Conservation (phyloP, 1,140 invertebrate genomes). For the Drosophila kepulauana region DNA sequence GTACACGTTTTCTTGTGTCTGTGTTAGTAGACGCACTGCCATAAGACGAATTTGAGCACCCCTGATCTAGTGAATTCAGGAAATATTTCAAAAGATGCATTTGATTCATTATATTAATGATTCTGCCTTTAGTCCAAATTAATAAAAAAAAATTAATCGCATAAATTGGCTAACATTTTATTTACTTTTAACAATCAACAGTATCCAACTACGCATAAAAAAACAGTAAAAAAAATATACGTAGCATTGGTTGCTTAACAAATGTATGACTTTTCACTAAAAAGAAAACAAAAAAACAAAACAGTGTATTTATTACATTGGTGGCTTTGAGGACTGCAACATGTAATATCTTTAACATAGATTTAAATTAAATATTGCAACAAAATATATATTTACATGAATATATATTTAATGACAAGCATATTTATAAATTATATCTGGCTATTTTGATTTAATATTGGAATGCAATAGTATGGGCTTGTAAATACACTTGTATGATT, state of each 20-base stretch:
- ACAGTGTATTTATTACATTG: background rate
- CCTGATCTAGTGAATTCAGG: too few relatives aligned
- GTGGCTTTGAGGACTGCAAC: background rate
- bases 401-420: slow-evolving; percentile 10
- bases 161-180: slow-evolving; percentile 22
- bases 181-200: slow-evolving; percentile 24
- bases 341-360: background rate
- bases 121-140: too few relatives aligned
- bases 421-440: slow-evolving; percentile 11
- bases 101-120: too few relatives aligned
- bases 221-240: slow-evolving; percentile 26
- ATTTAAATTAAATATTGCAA: slow-evolving; percentile 18
- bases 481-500: slow-evolving; percentile 2
- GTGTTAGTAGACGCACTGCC: too few relatives aligned
- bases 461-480: slow-evolving; percentile 39
- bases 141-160: background rate
- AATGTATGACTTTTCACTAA: background rate
- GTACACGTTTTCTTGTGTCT: too few relatives aligned
- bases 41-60: too few relatives aligned
- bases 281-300: background rate
- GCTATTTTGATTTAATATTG: slow-evolving; percentile 1
- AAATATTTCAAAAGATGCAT: too few relatives aligned
- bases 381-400: slow-evolving; percentile 10
- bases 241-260: slow-evolving; percentile 12
- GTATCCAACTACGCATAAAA: slow-evolving; percentile 20